Conservation (phyloP, 2,888 invertebrate genomes). For the Chloromyia formosa region DNA sequence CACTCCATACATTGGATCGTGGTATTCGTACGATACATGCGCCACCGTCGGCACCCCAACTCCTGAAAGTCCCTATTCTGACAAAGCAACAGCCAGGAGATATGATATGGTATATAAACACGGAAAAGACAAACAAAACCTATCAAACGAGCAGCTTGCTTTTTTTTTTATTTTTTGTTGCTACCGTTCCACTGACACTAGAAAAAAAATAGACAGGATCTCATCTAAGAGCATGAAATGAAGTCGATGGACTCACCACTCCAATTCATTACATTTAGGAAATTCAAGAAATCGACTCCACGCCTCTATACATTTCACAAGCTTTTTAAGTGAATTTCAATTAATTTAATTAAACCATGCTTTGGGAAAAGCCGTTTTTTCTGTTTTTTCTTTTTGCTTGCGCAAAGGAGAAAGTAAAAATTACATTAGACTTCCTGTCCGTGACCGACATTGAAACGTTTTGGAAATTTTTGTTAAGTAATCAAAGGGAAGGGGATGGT, state of each 20-base stretch:
- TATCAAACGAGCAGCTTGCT: not conserved
- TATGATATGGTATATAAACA: constrained; percentile 12
- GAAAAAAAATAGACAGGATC: not conserved
- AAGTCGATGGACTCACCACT: constrained; percentile 1
- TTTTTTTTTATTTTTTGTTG: not conserved
- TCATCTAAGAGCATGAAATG: not conserved
- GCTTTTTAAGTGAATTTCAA: constrained; percentile 49
- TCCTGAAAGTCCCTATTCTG: not conserved
- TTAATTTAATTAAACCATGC: constrained; percentile 49
- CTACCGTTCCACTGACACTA: not conserved
- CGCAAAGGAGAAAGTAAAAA: constrained; percentile 1
- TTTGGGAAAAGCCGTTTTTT: not conserved
- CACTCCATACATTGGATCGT: constrained; percentile 19
- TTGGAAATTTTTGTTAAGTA: not conserved
- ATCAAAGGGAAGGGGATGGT: not conserved
- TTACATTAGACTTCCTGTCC: not conserved
- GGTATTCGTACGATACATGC: constrained; percentile 13
- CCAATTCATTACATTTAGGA: not conserved
- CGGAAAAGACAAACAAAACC: constrained; percentile 22
- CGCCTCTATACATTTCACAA: not conserved
- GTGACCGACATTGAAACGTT: not conserved
- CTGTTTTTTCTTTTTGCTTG: not conserved
- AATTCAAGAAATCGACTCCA: constrained; percentile 1
- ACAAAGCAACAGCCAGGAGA: not conserved
- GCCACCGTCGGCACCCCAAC: not conserved